A percentile compares a stretch with the other conserved stretches of the same genome.
Evolutionary conservation across 2,888 invertebrate genomes (phyloP).

Genomic region (Perizoma affinitatum): DNA sequence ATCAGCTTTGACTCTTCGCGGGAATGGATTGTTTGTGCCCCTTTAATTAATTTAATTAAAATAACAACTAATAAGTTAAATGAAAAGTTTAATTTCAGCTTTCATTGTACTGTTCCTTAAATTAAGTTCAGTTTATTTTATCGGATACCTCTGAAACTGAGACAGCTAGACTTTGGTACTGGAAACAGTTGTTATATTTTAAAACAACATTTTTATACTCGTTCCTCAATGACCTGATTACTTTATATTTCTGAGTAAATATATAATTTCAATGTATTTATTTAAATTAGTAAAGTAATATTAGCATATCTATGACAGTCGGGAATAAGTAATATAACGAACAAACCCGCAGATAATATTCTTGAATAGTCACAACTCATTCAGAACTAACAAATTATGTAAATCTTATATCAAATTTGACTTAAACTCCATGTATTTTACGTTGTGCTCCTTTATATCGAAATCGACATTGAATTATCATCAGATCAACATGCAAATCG

Average conservation of each 20-base stretch:
- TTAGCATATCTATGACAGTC: slow-evolving; percentile 20
- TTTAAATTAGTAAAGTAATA: slow-evolving; percentile 22
- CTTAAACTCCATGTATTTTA: slow-evolving; percentile 42
- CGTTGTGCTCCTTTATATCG: slow-evolving; percentile 36
- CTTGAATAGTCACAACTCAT: slow-evolving; percentile 35
- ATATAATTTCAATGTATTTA: slow-evolving; percentile 21
- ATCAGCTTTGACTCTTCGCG: slow-evolving; percentile 57
- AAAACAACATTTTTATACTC: not conserved
- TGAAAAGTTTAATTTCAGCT: slow-evolving; percentile 23
- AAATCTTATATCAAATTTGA: slow-evolving; percentile 36
- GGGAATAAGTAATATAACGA: slow-evolving; percentile 25
- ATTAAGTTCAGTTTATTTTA: no score
- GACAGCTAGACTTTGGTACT: no score
- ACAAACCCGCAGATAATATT: slow-evolving; percentile 30
- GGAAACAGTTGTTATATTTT: not conserved
- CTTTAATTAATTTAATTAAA: slow-evolving; percentile 24
- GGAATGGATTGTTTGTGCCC: slow-evolving; percentile 45
- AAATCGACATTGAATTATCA: slow-evolving; percentile 46
- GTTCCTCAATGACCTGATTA: slow-evolving; percentile 8
- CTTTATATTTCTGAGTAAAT: slow-evolving; percentile 24
- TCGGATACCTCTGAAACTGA: no score
- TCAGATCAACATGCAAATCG: slow-evolving; percentile 50
- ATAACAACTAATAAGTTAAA: slow-evolving; percentile 14
- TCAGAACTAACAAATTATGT: slow-evolving; percentile 37
- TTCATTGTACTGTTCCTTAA: not conserved